Conservation (phyloP, 2,113 vertebrate species). For the Nycticebus coucang region DNA sequence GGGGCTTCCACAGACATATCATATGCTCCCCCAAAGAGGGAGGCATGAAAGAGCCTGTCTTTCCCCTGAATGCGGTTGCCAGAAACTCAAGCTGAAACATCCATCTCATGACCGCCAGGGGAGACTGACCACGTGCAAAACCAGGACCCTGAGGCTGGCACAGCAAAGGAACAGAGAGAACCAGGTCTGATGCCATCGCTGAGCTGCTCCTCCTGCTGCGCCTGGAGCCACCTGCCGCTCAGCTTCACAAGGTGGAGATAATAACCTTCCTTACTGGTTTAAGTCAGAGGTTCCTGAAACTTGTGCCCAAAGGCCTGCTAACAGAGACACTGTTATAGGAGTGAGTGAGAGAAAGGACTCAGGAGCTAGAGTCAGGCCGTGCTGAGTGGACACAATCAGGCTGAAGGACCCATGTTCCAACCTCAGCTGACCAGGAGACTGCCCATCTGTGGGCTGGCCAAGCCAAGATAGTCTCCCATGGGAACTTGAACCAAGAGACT, state of each 20-base stretch:
- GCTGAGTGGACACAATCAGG: background rate
- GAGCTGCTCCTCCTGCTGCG: background rate
- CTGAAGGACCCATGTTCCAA: background rate
- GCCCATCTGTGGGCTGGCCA: background rate
- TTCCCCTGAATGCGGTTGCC: background rate
- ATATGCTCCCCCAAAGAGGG: fast-evolving
- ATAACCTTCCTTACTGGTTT: background rate
- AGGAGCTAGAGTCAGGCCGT: background rate
- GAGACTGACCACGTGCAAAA: background rate
- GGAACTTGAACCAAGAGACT: background rate
- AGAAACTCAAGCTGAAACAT: background rate
- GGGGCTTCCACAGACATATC: background rate
- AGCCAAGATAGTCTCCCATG: background rate
- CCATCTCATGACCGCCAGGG: background rate
- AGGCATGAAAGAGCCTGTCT: fast-evolving
- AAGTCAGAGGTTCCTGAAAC: background rate
- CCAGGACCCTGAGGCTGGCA: background rate
- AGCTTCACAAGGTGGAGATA: background rate
- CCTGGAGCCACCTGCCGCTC: background rate
- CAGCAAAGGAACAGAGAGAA: background rate
- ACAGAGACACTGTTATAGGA: background rate
- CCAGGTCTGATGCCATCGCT: background rate
- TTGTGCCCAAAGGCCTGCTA: background rate
- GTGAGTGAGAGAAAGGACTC: background rate
- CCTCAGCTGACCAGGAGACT: background rate